These are phyloP conservation scores for Lasius platythorax DNA, from an alignment of 2,888 invertebrate genomes.

Conservation along the genomic window DNA sequence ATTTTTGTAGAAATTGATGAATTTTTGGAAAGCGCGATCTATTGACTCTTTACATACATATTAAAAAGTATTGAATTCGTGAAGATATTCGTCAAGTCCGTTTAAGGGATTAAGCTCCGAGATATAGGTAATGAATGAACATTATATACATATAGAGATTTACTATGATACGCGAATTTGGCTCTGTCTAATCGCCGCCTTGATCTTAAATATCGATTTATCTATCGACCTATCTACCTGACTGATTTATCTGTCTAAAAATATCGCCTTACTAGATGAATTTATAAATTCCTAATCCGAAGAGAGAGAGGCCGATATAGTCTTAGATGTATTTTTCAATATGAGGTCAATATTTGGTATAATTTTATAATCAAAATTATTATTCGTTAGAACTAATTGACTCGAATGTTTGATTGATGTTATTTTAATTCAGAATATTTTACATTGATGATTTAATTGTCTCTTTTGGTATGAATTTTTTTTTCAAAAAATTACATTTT, in stretches of 20 bases:
- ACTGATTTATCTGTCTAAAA: slow-evolving; percentile 62
- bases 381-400: slow-evolving; percentile 48
- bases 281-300: slow-evolving; percentile 42
- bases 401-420: slow-evolving; percentile 48
- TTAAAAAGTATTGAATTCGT: not conserved
- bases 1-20: not conserved
- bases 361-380: slow-evolving; percentile 41
- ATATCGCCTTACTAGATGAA: slow-evolving; percentile 43
- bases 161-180: slow-evolving; percentile 62
- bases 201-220: slow-evolving; percentile 63
- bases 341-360: slow-evolving; percentile 35
- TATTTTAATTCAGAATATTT: slow-evolving; percentile 24
- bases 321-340: slow-evolving; percentile 28
- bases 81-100: slow-evolving; percentile 1
- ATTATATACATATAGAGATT: slow-evolving; percentile 57
- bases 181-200: slow-evolving; percentile 68
- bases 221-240: slow-evolving; percentile 69
- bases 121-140: slow-evolving; percentile 57
- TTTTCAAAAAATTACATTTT: slow-evolving; percentile 1
- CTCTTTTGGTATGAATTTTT: not conserved
- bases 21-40: not conserved
- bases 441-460: slow-evolving; percentile 9
- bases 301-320: slow-evolving; percentile 26
- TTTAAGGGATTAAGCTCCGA: slow-evolving; percentile 29
- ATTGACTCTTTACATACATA: slow-evolving; percentile 18